Base-by-base conservation (phyloP, 1,140 invertebrate species). In the Orussus abietinus region DNA sequence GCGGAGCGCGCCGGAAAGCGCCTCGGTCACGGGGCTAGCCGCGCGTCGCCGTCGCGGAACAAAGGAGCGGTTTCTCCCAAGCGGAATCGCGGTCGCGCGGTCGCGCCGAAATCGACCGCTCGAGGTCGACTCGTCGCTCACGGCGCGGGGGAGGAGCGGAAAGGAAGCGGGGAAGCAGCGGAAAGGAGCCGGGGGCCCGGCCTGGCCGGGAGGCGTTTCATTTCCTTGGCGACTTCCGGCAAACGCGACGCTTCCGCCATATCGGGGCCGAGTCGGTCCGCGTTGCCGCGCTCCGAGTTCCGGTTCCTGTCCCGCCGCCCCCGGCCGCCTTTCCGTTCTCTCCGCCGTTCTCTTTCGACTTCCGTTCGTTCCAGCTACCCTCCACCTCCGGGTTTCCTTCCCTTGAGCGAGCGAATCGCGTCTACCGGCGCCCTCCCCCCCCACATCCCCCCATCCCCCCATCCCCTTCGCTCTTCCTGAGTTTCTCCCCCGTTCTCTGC, bases 141-240 rank as follows among this genome's bases (percentile, higher is more conserved):
- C n/a, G n/a, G n/a, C n/a, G 33, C 30, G 26, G 26, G 13, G 32
- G 28, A 38, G 29, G 13, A 13, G 15, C 14, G 9, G 43, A 32
- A 13, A 42, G 26, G 12, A 32, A 34, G 20, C 20, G 20, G 31
- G 33, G 11, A 21, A 21, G 19, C 3, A 35, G 31, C 15, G 33
- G 33, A 36, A 36, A 18, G n/a, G n/a, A n/a, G n/a, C n/a, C n/a
- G n/a, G n/a, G n/a, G 43, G 45, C 38, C 38, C 31, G 52, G 48
- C 19, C 20, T 37, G 35, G 5, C 52, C 48, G 51, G 52, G 59
- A 55, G 64, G 59, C 56, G 62, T 71, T 72, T 72, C 69, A 72
- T 72, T 72, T 72, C 68, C 68, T 67, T 55, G 56, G 57, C 58
- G 63, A 69, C 66, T 71, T 69, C 69, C 69, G 69, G 66, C 62